These are phyloP conservation scores for Solenopsis fugax DNA, from an alignment of 1,140 invertebrate species.

Conservation along the genomic window DNA sequence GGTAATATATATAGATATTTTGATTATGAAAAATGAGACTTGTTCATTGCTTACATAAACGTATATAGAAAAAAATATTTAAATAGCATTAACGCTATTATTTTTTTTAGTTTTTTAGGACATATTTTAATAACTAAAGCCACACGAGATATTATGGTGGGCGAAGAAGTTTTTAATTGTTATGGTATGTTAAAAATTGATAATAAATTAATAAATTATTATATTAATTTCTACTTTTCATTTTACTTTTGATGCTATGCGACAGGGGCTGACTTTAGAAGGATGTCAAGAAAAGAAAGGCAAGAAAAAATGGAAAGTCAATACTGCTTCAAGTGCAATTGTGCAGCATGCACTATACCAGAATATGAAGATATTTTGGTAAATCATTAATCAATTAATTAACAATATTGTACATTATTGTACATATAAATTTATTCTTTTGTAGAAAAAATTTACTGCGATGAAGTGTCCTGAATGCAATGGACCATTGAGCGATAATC, in stretches of 20 bases:
- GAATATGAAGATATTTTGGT: conserved; percentile 87
- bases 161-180: conserved; percentile 91
- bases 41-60: conserved; percentile 5
- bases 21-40: conserved; percentile 1
- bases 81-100: conserved; percentile 58
- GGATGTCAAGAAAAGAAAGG: conserved; percentile 88
- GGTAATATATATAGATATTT: conserved; percentile 85
- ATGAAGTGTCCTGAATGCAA: conserved; percentile 82
- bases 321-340: conserved; percentile 91
- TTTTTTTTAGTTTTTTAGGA: conserved; percentile 84
- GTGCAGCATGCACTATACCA: conserved; percentile 88
- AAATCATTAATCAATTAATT: conserved; percentile 64
- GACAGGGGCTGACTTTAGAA: conserved; percentile 89
- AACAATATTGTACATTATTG: not conserved
- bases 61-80: not conserved
- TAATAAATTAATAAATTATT: conserved; percentile 44
- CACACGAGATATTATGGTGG: conserved; percentile 86
- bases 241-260: conserved; percentile 31
- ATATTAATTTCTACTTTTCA: not conserved
- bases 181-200: conserved; percentile 87
- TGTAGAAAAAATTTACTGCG: conserved; percentile 83
- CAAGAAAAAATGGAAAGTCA: conserved; percentile 89
- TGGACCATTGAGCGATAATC: conserved; percentile 76
- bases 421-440: not conserved
- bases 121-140: conserved; percentile 88